Evolutionary conservation across 2,888 invertebrate species (phyloP).

Genomic region (Helicoverpa assulta): DNA sequence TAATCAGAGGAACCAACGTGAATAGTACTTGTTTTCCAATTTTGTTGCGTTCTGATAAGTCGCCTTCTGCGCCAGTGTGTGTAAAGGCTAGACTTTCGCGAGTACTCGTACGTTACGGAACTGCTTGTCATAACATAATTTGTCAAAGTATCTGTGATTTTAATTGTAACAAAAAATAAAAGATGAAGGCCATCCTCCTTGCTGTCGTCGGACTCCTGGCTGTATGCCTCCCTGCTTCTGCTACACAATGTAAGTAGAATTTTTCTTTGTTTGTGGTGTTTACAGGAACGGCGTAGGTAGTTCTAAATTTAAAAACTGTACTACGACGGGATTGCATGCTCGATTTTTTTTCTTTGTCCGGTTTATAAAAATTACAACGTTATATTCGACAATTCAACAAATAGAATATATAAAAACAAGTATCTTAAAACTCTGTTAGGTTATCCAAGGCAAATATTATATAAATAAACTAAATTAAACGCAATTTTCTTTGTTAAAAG

Average conservation of each 20-base stretch:
- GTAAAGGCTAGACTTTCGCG: constrained; percentile 93
- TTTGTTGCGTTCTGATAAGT: constrained; percentile 83
- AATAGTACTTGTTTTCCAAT: constrained; percentile 76
- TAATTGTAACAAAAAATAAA: constrained; percentile 74
- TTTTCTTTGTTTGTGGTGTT: constrained; percentile 59
- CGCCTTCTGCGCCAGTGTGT: constrained; percentile 98
- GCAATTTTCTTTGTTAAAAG: constrained; percentile 36
- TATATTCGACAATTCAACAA: neutral
- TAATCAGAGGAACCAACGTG: constrained; percentile 76
- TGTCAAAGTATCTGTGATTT: constrained; percentile 89
- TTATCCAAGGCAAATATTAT: neutral
- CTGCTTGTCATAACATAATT: constrained; percentile 64
- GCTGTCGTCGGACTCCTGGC: constrained; percentile 87
- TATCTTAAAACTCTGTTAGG: constrained; percentile 1
- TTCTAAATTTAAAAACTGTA: constrained; percentile 4
- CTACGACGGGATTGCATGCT: neutral
- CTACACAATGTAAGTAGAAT: constrained; percentile 92
- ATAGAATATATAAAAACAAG: neutral
- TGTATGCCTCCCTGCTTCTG: constrained; percentile 86
- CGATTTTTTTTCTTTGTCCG: neutral
- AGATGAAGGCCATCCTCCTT: constrained; percentile 90
- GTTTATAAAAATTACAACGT: neutral
- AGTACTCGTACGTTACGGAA: constrained; percentile 71
- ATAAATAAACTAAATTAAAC: constrained; percentile 17
- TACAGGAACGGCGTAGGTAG: constrained; percentile 1